Evolutionary conservation across 2,888 invertebrate genomes (phyloP).

Genomic region (Drosophila neonasuta): DNA sequence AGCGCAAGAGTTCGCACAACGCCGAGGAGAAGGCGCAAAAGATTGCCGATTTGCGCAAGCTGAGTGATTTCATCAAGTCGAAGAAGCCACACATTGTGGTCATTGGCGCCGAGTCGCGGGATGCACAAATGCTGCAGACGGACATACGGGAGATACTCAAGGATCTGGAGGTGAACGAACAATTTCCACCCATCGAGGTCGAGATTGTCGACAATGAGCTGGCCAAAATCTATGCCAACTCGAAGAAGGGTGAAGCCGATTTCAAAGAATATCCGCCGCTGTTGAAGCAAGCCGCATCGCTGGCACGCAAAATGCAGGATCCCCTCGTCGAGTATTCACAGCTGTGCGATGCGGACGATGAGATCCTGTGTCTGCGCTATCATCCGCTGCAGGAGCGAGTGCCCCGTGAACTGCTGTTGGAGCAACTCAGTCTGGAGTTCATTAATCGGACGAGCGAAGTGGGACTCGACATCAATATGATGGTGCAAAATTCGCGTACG

Average conservation of each 20-base stretch:
- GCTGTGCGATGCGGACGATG: conserved; percentile 97
- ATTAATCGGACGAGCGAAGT: conserved; percentile 98
- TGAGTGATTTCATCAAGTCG: conserved; percentile 91
- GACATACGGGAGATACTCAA: conserved; percentile 89
- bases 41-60: conserved; percentile 86
- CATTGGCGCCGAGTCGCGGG: conserved; percentile 94
- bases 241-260: conserved; percentile 90
- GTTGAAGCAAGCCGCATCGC: conserved; percentile 94
- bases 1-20: conserved; percentile 89
- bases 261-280: conserved; percentile 96
- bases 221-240: conserved; percentile 95
- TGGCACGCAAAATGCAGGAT: conserved; percentile 96
- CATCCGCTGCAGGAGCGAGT: conserved; percentile 93
- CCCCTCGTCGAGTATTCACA: conserved; percentile 98
- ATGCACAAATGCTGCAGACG: conserved; percentile 90
- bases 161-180: conserved; percentile 90
- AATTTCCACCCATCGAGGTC: conserved; percentile 92
- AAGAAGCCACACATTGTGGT: conserved; percentile 97
- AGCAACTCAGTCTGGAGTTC: conserved; percentile 93
- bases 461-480: conserved; percentile 97
- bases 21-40: conserved; percentile 87
- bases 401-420: conserved; percentile 92
- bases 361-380: conserved; percentile 96
- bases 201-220: conserved; percentile 97
- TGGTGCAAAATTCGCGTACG: conserved; percentile 93